A percentile compares a stretch with the other conserved stretches of the same genome.
Conservation (phyloP, 1,140 invertebrate species). For the Laodelphax striatellus region DNA sequence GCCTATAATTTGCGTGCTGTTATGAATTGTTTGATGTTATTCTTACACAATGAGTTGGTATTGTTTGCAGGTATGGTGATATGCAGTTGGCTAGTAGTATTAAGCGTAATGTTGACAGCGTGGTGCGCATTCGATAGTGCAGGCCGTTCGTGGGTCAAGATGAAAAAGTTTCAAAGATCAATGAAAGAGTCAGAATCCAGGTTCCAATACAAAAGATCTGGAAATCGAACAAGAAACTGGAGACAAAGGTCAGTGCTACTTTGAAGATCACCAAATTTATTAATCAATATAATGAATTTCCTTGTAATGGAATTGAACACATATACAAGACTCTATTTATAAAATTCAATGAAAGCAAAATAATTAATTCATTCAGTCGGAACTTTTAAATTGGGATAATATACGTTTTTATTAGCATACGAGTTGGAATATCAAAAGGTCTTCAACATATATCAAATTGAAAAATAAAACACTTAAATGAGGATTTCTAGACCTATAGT, state of each 20-base stretch:
- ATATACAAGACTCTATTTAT: no score
- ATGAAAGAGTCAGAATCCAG: conserved; percentile 59
- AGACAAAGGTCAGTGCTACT: conserved; percentile 54
- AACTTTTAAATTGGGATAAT: no score
- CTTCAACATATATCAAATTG: no score
- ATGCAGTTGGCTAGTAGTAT: conserved; percentile 65
- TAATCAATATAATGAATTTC: neutral
- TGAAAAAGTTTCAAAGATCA: conserved; percentile 80
- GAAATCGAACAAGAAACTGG: conserved; percentile 73
- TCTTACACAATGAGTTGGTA: neutral
- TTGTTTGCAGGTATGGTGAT: conserved; percentile 57
- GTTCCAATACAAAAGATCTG: conserved; percentile 64
- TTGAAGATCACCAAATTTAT: neutral
- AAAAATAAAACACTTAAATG: no score
- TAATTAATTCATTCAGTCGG: no score
- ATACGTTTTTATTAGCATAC: no score
- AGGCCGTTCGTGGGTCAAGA: conserved; percentile 85
- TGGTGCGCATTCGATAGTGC: conserved; percentile 85
- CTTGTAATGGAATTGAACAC: no score
- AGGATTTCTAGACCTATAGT: no score
- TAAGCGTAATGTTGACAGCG: conserved; percentile 61
- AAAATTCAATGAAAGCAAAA: no score
- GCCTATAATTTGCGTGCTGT: no score
- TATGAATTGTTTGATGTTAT: no score
- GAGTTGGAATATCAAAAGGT: no score